Conservation (phyloP, 2,888 invertebrate genomes). For the Torymus aiolomorphi region DNA sequence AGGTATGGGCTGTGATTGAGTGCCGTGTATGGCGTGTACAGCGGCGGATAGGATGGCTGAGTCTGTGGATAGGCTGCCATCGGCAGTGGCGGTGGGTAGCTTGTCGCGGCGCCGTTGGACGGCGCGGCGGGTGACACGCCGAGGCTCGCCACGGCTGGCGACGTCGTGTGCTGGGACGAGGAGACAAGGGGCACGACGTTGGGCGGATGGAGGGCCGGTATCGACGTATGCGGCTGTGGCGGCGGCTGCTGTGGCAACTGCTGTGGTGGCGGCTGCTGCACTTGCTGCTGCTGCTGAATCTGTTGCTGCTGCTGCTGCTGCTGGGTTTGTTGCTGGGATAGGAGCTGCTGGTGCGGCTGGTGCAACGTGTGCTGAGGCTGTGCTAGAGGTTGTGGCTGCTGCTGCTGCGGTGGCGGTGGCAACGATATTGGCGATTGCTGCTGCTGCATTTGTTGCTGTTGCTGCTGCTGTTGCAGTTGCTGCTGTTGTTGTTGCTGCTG, state of each 20-base stretch:
- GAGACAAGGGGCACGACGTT: conserved; percentile 73
- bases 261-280: conserved; percentile 67
- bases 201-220: conserved; percentile 74
- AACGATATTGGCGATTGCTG: conserved; percentile 52
- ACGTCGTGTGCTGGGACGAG: conserved; percentile 73
- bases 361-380: conserved; percentile 56
- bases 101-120: conserved; percentile 74
- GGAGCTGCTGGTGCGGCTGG: conserved; percentile 60
- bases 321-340: conserved; percentile 72
- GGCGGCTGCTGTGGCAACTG: conserved; percentile 82
- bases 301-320: conserved; percentile 72
- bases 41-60: conserved; percentile 79
- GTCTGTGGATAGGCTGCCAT: conserved; percentile 75
- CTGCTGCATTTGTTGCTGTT: conserved; percentile 62
- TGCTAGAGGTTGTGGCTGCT: conserved; percentile 20
- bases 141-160: conserved; percentile 77
- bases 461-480: conserved; percentile 44
- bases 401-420: neutral
- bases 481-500: conserved; percentile 32
- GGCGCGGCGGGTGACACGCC: conserved; percentile 79
- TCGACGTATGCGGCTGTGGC: conserved; percentile 71
- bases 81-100: conserved; percentile 71
- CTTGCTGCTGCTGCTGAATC: conserved; percentile 63
- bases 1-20: conserved; percentile 86
- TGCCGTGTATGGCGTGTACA: conserved; percentile 88